Percentiles rank a stretch among this genome's conserved stretches.
These are phyloP conservation scores for Nephrotoma guestfalica DNA, from an alignment of 2,888 invertebrate species.

Conservation along the genomic window DNA sequence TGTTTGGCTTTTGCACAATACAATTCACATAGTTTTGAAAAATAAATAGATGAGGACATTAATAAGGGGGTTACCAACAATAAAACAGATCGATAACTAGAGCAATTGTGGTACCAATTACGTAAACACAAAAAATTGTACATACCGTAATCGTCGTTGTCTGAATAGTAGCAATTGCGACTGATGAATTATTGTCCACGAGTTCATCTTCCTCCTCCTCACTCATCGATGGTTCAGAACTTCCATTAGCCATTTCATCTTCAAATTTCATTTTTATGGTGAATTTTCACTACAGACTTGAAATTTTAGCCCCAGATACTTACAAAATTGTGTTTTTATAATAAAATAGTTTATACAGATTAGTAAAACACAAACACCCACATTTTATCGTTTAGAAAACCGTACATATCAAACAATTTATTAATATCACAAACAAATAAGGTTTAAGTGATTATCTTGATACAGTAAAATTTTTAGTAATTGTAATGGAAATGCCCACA, in stretches of 20 bases:
- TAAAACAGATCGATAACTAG: too few species aligned
- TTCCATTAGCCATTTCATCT: conserved; percentile 4
- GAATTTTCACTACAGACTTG: background rate
- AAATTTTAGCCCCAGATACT: background rate
- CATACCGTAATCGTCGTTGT: conserved; percentile 1
- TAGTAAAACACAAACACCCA: background rate
- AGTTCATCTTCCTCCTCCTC: background rate
- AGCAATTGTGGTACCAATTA: background rate
- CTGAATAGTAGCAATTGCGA: background rate
- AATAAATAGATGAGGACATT: too few species aligned
- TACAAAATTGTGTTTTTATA: background rate
- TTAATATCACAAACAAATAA: background rate
- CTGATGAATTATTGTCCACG: background rate
- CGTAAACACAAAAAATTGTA: background rate
- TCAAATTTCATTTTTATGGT: background rate
- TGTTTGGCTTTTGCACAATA: too few species aligned
- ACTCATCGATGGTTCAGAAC: background rate
- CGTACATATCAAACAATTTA: background rate
- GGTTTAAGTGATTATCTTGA: background rate
- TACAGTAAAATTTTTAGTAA: background rate
- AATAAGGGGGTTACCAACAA: too few species aligned
- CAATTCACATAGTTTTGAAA: too few species aligned
- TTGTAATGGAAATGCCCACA: background rate
- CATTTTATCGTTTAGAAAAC: background rate
- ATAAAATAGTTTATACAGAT: background rate